Base-by-base conservation (phyloP, 2,888 invertebrate genomes). In the Acronicta alni region DNA sequence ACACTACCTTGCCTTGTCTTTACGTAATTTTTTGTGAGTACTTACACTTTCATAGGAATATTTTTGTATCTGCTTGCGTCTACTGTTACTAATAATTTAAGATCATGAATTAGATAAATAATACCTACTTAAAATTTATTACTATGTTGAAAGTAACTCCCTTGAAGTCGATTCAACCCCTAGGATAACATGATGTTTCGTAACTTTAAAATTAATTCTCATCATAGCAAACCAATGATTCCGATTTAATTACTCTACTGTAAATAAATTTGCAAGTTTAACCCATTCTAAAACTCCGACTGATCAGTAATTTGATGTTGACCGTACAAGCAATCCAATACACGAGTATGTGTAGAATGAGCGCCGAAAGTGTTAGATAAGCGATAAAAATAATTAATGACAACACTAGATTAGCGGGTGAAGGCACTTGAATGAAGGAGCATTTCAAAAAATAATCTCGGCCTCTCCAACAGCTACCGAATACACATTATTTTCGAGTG, bases 351-450 rank as follows among this genome's bases (percentile, higher is more conserved):
- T 77, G 80, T 81, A 79, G 81, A 84, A 85, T 71, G 84, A 88
- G 85, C 84, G 87, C 90, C 92, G 84, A 92, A 92, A 93, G 85
- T 92, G 88, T 83, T 89, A 82, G 89, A 93, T 92, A 92, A 92
- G 90, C 90, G 93, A 94, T 94, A 94, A 93, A 93, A 93, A 92
- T 93, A 93, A 94, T 94, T 93, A 94, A 91, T 92, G 90, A 89
- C 92, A 89, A 89, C 90, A 88, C 82, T 86, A 92, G 93, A 93
- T 93, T 94, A 93, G 89, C 86, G 78, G 79, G 75, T 83, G 85
- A 88, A 91, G 89, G 89, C 90, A 93, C 93, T 94, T 87, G 81
- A 93, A 83, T 93, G 86, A 89, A 93, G 93, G 90, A 93, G 92
- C 90, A 90, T 92, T 93, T 91, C 89, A 91, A 90, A 93, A 91